Evolutionary conservation across 1,140 invertebrate species (phyloP).

Genomic region (Paracyclopina nana): DNA sequence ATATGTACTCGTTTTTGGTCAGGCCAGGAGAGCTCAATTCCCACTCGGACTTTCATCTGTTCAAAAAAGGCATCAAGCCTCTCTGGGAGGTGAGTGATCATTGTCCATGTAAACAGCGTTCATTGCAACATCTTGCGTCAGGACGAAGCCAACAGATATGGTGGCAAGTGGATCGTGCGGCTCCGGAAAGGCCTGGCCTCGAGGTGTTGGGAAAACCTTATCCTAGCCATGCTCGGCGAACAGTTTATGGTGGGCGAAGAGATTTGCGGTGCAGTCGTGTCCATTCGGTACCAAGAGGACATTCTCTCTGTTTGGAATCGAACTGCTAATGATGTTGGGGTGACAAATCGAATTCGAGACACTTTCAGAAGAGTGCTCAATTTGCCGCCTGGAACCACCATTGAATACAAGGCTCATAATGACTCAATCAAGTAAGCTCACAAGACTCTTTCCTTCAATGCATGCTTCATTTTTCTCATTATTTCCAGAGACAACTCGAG

Average conservation of each 20-base stretch:
- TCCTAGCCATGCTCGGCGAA: slow-evolving; percentile 91
- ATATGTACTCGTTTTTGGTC: not conserved
- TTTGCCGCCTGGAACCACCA: slow-evolving; percentile 66
- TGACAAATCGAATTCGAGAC: slow-evolving; percentile 76
- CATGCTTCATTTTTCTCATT: too few relatives aligned
- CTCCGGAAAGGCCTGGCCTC: slow-evolving; percentile 83
- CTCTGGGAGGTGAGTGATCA: slow-evolving; percentile 68
- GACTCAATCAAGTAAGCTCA: slow-evolving; percentile 47
- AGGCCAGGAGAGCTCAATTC: slow-evolving; percentile 1
- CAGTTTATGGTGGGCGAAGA: slow-evolving; percentile 98
- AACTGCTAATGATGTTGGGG: slow-evolving; percentile 64
- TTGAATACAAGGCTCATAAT: slow-evolving; percentile 92
- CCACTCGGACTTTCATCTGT: slow-evolving; percentile 77
- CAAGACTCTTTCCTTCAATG: too few relatives aligned
- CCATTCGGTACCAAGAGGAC: slow-evolving; percentile 87
- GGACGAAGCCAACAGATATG: slow-evolving; percentile 80
- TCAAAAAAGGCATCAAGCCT: slow-evolving; percentile 93
- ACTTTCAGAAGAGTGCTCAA: slow-evolving; percentile 80
- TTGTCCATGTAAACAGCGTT: not conserved
- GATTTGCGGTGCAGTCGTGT: slow-evolving; percentile 93
- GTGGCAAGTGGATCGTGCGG: slow-evolving; percentile 91
- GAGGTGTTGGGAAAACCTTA: slow-evolving; percentile 92
- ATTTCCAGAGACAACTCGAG: not conserved
- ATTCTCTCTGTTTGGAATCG: slow-evolving; percentile 95
- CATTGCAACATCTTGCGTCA: slow-evolving; percentile 25